Evolutionary conservation across 2,113 vertebrate genomes (phyloP).

Genomic region (Bubo bubo): DNA sequence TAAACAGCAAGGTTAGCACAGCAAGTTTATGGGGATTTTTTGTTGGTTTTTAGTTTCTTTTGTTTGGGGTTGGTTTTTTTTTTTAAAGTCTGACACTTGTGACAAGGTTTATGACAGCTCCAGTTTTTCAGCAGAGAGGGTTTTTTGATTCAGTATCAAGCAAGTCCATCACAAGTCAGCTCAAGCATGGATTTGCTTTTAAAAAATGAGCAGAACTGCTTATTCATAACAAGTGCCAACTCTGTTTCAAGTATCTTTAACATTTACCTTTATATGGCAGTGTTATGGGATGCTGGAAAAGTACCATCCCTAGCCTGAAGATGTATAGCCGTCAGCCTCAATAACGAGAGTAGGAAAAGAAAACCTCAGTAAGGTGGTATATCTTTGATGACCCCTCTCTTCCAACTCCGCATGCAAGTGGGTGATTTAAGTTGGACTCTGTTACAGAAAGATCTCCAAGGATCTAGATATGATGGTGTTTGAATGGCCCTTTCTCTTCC

Average conservation of each 20-base stretch:
- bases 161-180: neutral
- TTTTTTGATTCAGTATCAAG: neutral
- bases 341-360: neutral
- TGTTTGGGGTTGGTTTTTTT: no score
- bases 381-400: neutral
- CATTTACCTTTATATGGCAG: neutral
- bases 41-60: no score
- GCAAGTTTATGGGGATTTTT: neutral
- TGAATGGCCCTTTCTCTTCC: neutral
- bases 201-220: neutral
- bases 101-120: neutral
- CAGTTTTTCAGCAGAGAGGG: neutral
- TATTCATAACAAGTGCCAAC: neutral
- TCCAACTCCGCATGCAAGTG: fast-evolving
- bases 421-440: neutral
- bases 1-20: neutral
- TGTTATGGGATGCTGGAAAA: neutral
- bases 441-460: neutral
- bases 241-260: neutral
- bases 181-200: neutral
- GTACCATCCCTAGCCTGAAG: neutral
- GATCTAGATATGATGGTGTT: neutral
- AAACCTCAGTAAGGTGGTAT: neutral
- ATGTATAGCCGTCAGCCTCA: neutral
- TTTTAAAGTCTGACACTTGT: neutral